These are phyloP conservation scores for Ostrea denselamellosa DNA, from an alignment of 1,140 invertebrate species.

Conservation along the genomic window DNA sequence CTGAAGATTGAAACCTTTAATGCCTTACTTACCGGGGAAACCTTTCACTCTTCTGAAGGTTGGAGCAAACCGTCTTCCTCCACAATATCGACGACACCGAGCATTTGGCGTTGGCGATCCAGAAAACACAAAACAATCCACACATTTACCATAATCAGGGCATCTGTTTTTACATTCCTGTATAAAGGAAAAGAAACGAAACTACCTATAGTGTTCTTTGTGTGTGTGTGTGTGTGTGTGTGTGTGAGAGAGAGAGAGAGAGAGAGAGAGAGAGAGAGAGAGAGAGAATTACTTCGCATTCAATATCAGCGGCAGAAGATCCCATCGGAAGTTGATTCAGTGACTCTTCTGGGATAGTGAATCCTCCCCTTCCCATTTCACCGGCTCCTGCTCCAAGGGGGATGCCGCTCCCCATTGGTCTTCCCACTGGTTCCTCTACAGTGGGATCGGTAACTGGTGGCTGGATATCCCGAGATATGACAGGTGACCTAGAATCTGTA, in stretches of 20 bases:
- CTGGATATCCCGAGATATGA: not conserved
- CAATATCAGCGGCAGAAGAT: not conserved
- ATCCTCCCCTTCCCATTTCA: not conserved
- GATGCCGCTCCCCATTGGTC: not conserved
- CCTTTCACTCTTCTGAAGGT: not conserved
- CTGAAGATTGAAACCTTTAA: no score
- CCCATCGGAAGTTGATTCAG: not conserved
- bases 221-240: no score
- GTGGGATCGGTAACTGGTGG: not conserved
- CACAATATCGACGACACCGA: not conserved
- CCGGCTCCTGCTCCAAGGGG: not conserved
- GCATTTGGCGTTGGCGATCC: not conserved
- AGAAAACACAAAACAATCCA: slow-evolving; percentile 4
- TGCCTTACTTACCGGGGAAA: not conserved
- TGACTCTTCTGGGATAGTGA: not conserved
- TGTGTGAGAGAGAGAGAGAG: not conserved
- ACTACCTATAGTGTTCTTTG: no score
- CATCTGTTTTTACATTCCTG: not conserved
- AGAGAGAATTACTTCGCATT: not conserved
- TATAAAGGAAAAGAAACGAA: not conserved
- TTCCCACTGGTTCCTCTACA: not conserved
- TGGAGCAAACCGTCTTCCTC: slow-evolving; percentile 13
- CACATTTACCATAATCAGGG: not conserved
- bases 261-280: not conserved
- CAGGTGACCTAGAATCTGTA: no score